A percentile compares a stretch with the other conserved stretches of the same genome.
Evolutionary conservation across 2,888 invertebrate genomes (phyloP).

Genomic region (Lochmaea crataegi): DNA sequence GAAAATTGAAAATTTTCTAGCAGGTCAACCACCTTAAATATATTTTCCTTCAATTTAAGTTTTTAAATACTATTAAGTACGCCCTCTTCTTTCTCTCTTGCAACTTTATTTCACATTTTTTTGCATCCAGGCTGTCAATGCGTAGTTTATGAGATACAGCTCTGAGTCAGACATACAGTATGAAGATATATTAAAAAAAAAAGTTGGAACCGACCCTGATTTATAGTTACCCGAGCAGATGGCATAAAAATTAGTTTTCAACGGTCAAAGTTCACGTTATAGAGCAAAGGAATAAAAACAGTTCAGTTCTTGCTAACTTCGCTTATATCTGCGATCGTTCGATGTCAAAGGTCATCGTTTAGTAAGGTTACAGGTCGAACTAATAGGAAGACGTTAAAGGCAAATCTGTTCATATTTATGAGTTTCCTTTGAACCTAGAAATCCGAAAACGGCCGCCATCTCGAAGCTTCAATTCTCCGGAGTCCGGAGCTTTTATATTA

Average conservation of each 20-base stretch:
- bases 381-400: slow-evolving; percentile 41
- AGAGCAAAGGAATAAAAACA: background rate
- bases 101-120: too few relatives aligned
- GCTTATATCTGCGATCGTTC: slow-evolving; percentile 34
- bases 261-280: background rate
- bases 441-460: slow-evolving; percentile 15
- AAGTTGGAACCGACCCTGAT: background rate
- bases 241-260: background rate
- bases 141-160: too few relatives aligned
- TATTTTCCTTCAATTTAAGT: too few relatives aligned
- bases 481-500: slow-evolving; percentile 34
- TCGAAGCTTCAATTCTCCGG: slow-evolving; percentile 20
- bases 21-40: too few relatives aligned
- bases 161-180: too few relatives aligned
- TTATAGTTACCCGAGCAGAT: background rate
- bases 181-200: too few relatives aligned
- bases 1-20: too few relatives aligned
- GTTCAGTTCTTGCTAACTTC: slow-evolving; percentile 23
- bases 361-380: slow-evolving; percentile 38
- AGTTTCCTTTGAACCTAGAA: slow-evolving; percentile 36
- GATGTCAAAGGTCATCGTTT: slow-evolving; percentile 38
- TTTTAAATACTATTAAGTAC: too few relatives aligned
- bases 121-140: too few relatives aligned
- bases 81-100: too few relatives aligned
- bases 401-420: slow-evolving; percentile 42